Evolutionary conservation across 2,113 vertebrate genomes (phyloP), one percentile per base, ranked within the genome.

Genomic region (Ramphastos sulfuratus): DNA sequence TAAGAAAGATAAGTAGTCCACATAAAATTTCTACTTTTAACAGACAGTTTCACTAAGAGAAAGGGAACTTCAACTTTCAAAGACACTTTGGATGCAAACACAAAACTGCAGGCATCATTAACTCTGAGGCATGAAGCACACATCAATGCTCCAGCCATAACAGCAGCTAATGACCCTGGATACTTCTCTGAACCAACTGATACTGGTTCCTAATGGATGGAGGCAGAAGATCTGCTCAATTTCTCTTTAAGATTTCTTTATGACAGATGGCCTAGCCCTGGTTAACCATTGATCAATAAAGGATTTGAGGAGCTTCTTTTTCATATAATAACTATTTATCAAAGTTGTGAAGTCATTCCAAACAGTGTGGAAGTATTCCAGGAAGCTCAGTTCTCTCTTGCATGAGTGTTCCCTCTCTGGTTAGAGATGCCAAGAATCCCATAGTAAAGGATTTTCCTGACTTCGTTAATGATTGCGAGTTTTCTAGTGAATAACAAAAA

Each of bases 181-280:
- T 28, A 37, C 85, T 77, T 27, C 60, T 80, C 85, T 52, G 66
- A 88, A 82, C 66, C 4, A 7, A 46, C 4, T 60, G 87, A 31
- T n/a, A 12, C 3, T 9, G 37, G 30, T 14, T 90, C 84, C 66
- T 58, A 82, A 87, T 64, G 67, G 66, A 92, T 39, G 63, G 30
- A 92, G 25, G 27, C 12, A 12, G 6, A 35, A 63, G 23, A 91
- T 70, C 55, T 90, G 78, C 82, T 89, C 56, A 2, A 93, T 74
- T 95, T 93, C 80, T 92, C 89, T 95, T 83, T 35, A 72, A 81
- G 63, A 67, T 59, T 65, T 91, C 74, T 70, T 90, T 67, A 44
- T 87, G 88, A 95, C 94, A 87, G 87, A 93, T 74, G 42, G 78
- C n/a, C 58, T 60, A 39, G 44, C 46, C 72, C 30, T 94, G 46